Base-by-base conservation (phyloP, 2,113 vertebrate genomes). In the Gadus chalcogrammus region DNA sequence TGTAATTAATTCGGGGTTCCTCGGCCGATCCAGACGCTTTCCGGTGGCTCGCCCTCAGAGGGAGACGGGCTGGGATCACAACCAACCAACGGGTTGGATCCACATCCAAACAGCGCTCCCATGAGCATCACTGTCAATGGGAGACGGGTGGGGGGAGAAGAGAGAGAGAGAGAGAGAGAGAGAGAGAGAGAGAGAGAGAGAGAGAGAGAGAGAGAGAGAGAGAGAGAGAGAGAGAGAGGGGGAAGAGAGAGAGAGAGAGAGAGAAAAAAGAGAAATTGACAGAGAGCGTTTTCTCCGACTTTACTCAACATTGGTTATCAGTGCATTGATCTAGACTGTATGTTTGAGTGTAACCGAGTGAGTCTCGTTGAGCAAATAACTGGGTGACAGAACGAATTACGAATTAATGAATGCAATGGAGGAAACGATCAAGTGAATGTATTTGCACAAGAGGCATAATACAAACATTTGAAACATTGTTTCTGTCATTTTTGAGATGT, bases 271-370 rank as follows among this genome's bases (percentile, higher is more conserved):
- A 75, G 18, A 61, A 20, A 20, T 0, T 1, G 20, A 20, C 1
- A 20, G 20, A 20, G 20, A 20, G 20, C 82, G 79, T 69, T 75
- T 42, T 75, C 74, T 15, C 67, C 68, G 65, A 72, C 67, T 52
- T 48, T 16, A 64, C 76, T 58, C 74, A 11, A 1, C 42, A 86
- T 83, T 86, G 84, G 85, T 85, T 88, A 86, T 82, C 84, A 83
- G 63, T 85, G 63, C 20, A 72, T 38, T 27, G 27, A 48, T 58
- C 6, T 59, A 35, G 20, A 64, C 0, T 28, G 56, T 13, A 5
- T 24, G 24, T n/a, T 6, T 15, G 11, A 20, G 35, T 11, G 28
- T 48, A n/a, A 15, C 17, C 38, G 42, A 22, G 13, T 65, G 63
- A 11, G 22, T 64, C 5, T 38, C 1, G n/a, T 18, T 63, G 2